phyloP scores from a whole-genome alignment of 2,797 vertebrate genomes.

The Amphiprion clarkii region DNA sequence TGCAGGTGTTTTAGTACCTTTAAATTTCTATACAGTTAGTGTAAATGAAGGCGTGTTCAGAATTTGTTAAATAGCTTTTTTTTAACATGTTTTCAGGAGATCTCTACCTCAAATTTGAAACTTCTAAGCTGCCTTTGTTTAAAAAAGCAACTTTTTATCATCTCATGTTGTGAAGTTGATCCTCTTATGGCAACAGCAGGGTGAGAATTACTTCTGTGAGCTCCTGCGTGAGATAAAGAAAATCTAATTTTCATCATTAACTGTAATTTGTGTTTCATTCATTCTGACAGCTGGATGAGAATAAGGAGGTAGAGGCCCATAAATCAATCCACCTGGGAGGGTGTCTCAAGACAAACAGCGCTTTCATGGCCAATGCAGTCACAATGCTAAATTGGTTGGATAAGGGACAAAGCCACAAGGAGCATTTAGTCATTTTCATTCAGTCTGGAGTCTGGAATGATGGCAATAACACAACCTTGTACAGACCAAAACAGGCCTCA shows the following conservation, averaged over 20 bases:
- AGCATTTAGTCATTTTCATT: conserved; percentile 55
- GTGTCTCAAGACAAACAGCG: conserved; percentile 54
- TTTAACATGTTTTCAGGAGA: neutral
- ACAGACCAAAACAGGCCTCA: conserved; percentile 18
- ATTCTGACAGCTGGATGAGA: conserved; percentile 48
- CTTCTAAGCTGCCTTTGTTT: neutral
- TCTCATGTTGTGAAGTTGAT: neutral
- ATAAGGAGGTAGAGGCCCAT: conserved; percentile 50
- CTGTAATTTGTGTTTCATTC: conserved; percentile 48
- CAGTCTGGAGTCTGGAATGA: conserved; percentile 47
- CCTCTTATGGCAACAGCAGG: neutral
- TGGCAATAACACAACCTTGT: conserved; percentile 12
- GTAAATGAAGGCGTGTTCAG: too few species aligned
- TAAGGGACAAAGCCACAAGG: conserved; percentile 48
- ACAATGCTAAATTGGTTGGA: conserved; percentile 57
- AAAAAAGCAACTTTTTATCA: neutral
- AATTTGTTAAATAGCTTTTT: too few species aligned
- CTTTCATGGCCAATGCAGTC: conserved; percentile 48
- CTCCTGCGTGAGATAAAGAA: conserved; percentile 30
- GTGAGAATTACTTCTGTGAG: conserved; percentile 26
- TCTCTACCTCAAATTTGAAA: neutral
- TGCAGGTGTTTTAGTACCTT: too few species aligned
- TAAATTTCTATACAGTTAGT: too few species aligned
- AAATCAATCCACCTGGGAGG: conserved; percentile 61
- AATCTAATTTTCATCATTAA: conserved; percentile 50